Percentiles rank a stretch among this genome's conserved stretches.
These are phyloP conservation scores for Acromyrmex heyeri DNA, from an alignment of 1,140 invertebrate species.

Conservation along the genomic window DNA sequence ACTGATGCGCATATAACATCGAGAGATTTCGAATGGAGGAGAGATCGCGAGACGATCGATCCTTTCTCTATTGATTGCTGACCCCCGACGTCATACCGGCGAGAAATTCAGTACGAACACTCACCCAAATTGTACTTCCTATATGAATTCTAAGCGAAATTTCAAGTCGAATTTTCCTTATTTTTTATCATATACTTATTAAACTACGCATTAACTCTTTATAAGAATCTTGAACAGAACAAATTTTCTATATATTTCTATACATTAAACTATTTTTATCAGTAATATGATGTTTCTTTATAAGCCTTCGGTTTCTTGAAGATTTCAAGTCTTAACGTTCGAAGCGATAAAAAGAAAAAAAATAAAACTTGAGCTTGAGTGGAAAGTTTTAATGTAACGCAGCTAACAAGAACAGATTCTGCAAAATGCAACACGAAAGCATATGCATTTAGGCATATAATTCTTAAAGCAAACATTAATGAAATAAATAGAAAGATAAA, in stretches of 20 bases:
- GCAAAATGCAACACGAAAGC: background rate
- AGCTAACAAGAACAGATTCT: background rate
- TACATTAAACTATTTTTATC: background rate
- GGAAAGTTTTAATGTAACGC: background rate
- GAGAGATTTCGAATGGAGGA: background rate
- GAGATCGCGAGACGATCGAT: conserved; percentile 13
- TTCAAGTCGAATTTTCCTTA: background rate
- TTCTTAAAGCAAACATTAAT: background rate
- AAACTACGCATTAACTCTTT: background rate
- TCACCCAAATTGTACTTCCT: background rate
- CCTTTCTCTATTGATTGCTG: background rate
- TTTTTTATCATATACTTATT: background rate
- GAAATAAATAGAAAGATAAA: background rate
- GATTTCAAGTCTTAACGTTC: background rate
- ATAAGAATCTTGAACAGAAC: background rate
- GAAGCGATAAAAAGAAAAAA: background rate
- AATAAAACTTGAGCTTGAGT: background rate
- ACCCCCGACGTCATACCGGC: background rate
- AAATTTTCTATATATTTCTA: background rate
- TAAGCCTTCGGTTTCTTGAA: background rate
- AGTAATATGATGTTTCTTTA: background rate
- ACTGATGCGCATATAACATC: conserved; percentile 35
- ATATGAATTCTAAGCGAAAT: background rate
- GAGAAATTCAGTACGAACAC: background rate
- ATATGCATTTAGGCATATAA: background rate